Conservation (phyloP, 2,797 vertebrate genomes). For the Salarias fasciatus region DNA sequence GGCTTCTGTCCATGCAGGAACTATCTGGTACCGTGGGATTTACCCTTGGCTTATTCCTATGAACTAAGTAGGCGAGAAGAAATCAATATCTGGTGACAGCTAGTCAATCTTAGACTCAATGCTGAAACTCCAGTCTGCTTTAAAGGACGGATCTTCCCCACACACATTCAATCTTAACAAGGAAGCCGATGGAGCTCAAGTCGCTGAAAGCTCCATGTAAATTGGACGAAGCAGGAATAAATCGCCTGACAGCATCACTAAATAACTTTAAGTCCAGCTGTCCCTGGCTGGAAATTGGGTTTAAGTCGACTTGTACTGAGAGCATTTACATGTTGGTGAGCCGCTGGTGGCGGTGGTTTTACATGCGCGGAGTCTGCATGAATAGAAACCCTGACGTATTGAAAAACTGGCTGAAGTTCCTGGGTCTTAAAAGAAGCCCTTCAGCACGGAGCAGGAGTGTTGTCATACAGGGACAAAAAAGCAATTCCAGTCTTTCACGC, state of each 20-base stretch:
- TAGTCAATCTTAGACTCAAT: constrained; percentile 80
- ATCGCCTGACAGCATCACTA: constrained; percentile 73
- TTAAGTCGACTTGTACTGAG: constrained; percentile 59
- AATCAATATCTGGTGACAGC: constrained; percentile 81
- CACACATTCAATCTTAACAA: constrained; percentile 70
- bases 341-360: constrained; percentile 44
- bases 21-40: constrained; percentile 60
- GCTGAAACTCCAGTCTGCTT: constrained; percentile 69
- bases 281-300: constrained; percentile 66
- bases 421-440: constrained; percentile 69
- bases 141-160: constrained; percentile 69
- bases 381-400: constrained; percentile 70
- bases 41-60: constrained; percentile 71
- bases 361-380: constrained; percentile 57
- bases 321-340: constrained; percentile 68
- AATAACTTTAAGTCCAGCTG: constrained; percentile 74
- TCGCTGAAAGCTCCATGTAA: constrained; percentile 68
- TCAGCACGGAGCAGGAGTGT: constrained; percentile 54
- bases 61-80: constrained; percentile 74
- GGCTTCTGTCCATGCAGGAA: constrained; percentile 43
- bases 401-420: constrained; percentile 61
- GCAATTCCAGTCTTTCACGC: constrained; percentile 71
- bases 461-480: constrained; percentile 61
- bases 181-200: constrained; percentile 50
- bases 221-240: constrained; percentile 71